Evolutionary conservation across 2,888 invertebrate genomes (phyloP), one percentile per base, ranked within the genome.

Genomic region (Panopea generosa): DNA sequence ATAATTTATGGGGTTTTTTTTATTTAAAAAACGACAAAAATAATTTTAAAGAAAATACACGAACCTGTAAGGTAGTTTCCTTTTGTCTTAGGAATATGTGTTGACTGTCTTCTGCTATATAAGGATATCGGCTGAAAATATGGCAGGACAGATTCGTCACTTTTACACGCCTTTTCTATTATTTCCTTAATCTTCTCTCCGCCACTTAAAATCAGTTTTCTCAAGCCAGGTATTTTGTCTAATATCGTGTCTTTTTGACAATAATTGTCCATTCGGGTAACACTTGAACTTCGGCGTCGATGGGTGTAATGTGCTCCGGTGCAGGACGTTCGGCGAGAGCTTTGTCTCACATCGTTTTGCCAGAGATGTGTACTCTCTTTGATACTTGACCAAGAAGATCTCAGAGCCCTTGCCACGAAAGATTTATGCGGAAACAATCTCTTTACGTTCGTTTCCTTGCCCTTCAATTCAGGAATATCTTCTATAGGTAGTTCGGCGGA

Each of bases 41-140:
- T n/a, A n/a, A n/a, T n/a, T n/a, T n/a, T n/a, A n/a, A n/a, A n/a
- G 11, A 33, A 33, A 33, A 11, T 33, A 7, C 4, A 33, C 33
- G 3, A 9, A 63, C 69, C 69, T 27, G 69, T 70, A 1, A 70
- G 38, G 26, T 70, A 70, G 43, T 70, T 70, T n/a, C 69, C 62
- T 18, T 47, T 70, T 40, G 22, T 27, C 20, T 55, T 70, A 7
- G 61, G 62, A 18, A 62, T 61, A 16, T 62, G 49, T 6, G 33
- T 50, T 7, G 69, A 61, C 24, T 62, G 47, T 20, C 62, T 53
- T 7, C 69, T 52, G 7, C 50, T 60, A 16, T 26, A 40, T 16
- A 43, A 16, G 2, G 40, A 24, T 2, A 38, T 40, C 18, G 26
- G 26, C 27, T 49, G 4, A 24, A 63, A 52, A 27, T 7, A 43